Evolutionary conservation across 2,797 vertebrate species (phyloP).

Genomic region (Pachyuromys duprasi): DNA sequence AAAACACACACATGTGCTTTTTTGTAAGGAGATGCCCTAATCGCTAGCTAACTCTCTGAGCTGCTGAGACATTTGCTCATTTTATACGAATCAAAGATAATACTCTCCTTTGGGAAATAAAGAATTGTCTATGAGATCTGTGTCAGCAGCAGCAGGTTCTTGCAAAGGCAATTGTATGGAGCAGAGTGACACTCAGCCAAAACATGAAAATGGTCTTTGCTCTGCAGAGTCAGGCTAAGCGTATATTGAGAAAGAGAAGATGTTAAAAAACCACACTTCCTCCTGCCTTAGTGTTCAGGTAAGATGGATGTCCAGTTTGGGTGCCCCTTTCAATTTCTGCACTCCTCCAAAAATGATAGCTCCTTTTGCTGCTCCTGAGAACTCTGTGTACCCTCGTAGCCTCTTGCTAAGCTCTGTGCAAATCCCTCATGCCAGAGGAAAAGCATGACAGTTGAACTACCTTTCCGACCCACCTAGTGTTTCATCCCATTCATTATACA

Average conservation of each 20-base stretch:
- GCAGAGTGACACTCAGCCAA: not conserved
- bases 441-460: not conserved
- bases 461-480: not conserved
- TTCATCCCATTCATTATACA: not conserved
- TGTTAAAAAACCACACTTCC: slow-evolving; percentile 31
- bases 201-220: slow-evolving; percentile 42
- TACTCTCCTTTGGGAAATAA: slow-evolving; percentile 49
- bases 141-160: not conserved
- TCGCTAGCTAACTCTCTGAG: slow-evolving; percentile 14
- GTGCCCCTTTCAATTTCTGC: not conserved
- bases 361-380: not conserved
- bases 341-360: not conserved
- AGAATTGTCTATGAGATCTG: not conserved
- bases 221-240: not conserved
- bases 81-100: slow-evolving; percentile 4
- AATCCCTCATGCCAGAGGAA: not conserved
- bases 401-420: not conserved
- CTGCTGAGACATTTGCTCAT: slow-evolving; percentile 9
- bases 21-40: not conserved
- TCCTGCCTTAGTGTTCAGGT: not conserved
- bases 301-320: not conserved
- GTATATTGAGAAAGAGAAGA: slow-evolving; percentile 30
- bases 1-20: not conserved
- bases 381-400: not conserved
- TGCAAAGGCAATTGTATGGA: not conserved